Percentiles rank a stretch among this genome's conserved stretches.
Conservation (phyloP, 2,888 invertebrate genomes). For the Villa cingulata region DNA sequence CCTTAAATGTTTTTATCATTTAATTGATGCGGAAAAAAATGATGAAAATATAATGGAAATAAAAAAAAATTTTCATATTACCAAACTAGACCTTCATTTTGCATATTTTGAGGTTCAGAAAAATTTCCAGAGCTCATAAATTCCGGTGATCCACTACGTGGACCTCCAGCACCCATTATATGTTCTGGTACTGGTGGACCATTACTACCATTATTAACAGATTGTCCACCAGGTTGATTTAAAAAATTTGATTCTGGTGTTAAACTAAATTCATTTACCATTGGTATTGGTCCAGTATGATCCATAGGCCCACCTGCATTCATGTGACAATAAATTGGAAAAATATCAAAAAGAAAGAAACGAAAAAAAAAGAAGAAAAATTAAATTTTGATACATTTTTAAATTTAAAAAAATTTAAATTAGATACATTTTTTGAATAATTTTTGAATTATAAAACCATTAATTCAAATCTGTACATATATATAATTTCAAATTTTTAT, state of each 20-base stretch:
- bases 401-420: too few relatives aligned
- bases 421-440: too few relatives aligned
- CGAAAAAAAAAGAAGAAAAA: too few relatives aligned
- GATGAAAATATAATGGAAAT: constrained; percentile 7
- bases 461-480: neutral
- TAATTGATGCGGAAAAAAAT: neutral
- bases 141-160: constrained; percentile 62
- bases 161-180: constrained; percentile 44
- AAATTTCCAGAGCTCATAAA: constrained; percentile 51
- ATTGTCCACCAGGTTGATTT: constrained; percentile 36
- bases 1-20: too few relatives aligned
- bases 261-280: constrained; percentile 66
- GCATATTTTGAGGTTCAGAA: constrained; percentile 54
- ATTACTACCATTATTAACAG: constrained; percentile 32
- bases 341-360: too few relatives aligned
- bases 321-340: too few relatives aligned
- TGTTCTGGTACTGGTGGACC: constrained; percentile 50
- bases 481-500: neutral
- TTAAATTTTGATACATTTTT: too few relatives aligned
- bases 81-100: constrained; percentile 63
- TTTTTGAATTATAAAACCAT: neutral
- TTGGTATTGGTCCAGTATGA: constrained; percentile 49
- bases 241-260: constrained; percentile 47
- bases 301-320: constrained; percentile 65
- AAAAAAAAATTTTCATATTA: constrained; percentile 31